Base-by-base conservation (phyloP, 1,140 invertebrate genomes). In the Achroia grisella region DNA sequence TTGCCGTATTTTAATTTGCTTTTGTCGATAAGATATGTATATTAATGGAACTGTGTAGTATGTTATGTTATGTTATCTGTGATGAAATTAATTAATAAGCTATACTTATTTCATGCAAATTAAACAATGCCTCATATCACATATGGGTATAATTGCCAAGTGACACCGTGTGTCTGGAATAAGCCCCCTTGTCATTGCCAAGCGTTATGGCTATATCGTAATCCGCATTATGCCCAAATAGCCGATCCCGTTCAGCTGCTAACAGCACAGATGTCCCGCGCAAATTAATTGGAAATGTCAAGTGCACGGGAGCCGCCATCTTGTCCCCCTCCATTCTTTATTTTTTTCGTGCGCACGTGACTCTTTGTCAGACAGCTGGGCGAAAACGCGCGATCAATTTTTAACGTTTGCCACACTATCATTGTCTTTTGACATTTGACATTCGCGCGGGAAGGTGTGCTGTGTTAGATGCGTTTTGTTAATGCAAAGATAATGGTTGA, bases 271-370 rank as follows among this genome's bases (percentile, higher is more conserved):
- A 84, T 84, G 80, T 79, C 69, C 71, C 70, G 70, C 59, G 71
- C 76, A 81, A 84, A 81, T 84, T 84, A 84, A 84, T 84, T 81
- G 80, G 75, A 81, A 84, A 84, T 84, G 80, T 84, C 80, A 84
- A 84, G 75, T 84, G 80, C 80, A 84, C 64, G 61, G 67, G 56
- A 56, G 51, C 58, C 60, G 80, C 77, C 77, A 79, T 84, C 69
- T 84, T 80, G 66, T 66, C 58, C 68, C 71, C 64, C 54, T 48
- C 67, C 17, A 23, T 23, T 60, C 54, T 72, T 68, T 77, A 67
- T 71, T 75, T 73, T 71, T 77, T 77, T 71, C 52, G 55, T 61
- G 59, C 69, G 77, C 80, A 81, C 80, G 77, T 84, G 77, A 62
- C 73, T 53, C 51, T 59, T 70, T 68, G 65, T 56, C 59, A 73